Conservation (phyloP, 2,797 vertebrate species). For the Mus spretus region DNA sequence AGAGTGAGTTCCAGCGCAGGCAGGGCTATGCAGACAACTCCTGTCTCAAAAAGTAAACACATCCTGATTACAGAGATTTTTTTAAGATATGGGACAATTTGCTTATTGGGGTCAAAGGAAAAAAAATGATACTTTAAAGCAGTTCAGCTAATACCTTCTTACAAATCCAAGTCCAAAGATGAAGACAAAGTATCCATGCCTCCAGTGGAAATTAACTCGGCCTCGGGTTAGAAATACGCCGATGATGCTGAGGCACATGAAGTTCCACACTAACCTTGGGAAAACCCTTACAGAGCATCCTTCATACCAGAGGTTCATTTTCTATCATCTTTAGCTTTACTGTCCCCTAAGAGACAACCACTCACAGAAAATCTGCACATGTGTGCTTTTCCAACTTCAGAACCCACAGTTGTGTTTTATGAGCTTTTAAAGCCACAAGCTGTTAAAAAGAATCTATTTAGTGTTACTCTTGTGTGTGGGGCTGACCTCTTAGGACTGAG, state of each 20-base stretch:
- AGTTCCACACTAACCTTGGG: conserved; percentile 1
- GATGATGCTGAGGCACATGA: background rate
- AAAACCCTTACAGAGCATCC: background rate
- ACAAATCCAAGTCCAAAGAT: conserved; percentile 37
- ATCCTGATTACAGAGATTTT: background rate
- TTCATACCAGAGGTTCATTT: background rate
- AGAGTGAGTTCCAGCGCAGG: background rate
- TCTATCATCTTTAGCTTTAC: conserved; percentile 12
- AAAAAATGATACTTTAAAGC: conserved; percentile 38
- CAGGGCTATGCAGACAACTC: background rate
- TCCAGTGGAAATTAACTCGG: conserved; percentile 20
- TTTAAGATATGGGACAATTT: background rate
- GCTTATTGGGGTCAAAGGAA: background rate
- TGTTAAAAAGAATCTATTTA: background rate
- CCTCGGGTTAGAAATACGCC: background rate
- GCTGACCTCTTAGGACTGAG: no score
- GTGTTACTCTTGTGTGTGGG: background rate
- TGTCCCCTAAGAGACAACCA: no score
- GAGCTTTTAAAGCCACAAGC: conserved; percentile 37
- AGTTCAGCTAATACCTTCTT: conserved; percentile 29
- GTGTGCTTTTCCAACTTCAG: background rate
- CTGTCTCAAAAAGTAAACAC: background rate
- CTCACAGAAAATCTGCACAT: conserved; percentile 1
- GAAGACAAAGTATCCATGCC: conserved; percentile 31
- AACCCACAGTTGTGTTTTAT: conserved; percentile 30